Evolutionary conservation across 2,113 vertebrate species (phyloP).

Genomic region (Chelonoidis abingdonii): DNA sequence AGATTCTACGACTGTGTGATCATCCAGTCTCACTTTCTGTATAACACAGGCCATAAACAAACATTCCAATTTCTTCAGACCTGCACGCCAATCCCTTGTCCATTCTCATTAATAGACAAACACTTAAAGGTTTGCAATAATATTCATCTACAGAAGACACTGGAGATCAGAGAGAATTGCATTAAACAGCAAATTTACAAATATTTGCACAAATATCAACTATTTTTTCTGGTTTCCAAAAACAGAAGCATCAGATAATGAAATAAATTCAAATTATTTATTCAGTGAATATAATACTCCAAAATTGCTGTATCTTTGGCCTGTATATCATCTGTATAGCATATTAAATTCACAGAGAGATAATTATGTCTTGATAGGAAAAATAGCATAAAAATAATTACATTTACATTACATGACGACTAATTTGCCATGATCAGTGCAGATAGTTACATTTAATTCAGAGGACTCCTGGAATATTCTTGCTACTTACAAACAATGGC

Average conservation of each 20-base stretch:
- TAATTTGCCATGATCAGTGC: constrained; percentile 23
- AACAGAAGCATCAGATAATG: neutral
- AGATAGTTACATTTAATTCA: constrained; percentile 60
- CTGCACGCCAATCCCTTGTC: neutral
- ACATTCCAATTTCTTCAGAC: neutral
- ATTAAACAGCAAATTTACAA: constrained; percentile 17
- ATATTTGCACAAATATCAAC: neutral
- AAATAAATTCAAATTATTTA: constrained; percentile 18
- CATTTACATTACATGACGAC: constrained; percentile 19
- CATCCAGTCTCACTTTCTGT: neutral
- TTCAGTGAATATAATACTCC: neutral
- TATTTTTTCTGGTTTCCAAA: neutral
- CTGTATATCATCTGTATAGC: neutral
- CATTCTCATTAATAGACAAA: neutral
- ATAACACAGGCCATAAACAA: neutral
- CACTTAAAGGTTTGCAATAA: neutral
- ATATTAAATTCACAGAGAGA: constrained; percentile 33
- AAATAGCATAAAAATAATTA: constrained; percentile 52
- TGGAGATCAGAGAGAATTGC: neutral
- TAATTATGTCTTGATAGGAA: constrained; percentile 38
- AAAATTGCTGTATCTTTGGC: constrained; percentile 9
- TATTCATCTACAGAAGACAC: fast-evolving
- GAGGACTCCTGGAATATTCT: neutral
- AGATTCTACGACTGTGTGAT: neutral
- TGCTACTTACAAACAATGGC: constrained; percentile 5